Evolutionary conservation across 2,888 invertebrate genomes (phyloP).

Genomic region (Gortyna flavago): DNA sequence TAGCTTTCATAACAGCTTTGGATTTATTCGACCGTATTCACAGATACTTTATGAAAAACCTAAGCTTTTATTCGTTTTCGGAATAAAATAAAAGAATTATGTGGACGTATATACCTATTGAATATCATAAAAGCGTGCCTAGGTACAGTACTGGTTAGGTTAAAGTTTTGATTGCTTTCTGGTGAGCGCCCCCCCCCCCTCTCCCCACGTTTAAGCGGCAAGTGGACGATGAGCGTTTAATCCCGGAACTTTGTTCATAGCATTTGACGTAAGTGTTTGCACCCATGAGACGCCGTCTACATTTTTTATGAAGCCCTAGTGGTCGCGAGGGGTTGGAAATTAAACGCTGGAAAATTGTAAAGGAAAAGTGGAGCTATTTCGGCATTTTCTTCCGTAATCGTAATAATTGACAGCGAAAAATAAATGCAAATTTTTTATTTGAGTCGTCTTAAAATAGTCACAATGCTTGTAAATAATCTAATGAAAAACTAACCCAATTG

Average conservation of each 20-base stretch:
- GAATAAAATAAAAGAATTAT: constrained; percentile 15
- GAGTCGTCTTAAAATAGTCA: neutral
- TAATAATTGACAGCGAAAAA: constrained; percentile 24
- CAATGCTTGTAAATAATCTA: constrained; percentile 7
- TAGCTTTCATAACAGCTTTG: constrained; percentile 24
- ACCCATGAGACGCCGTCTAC: constrained; percentile 42
- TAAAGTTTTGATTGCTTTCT: constrained; percentile 76
- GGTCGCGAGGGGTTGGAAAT: constrained; percentile 9
- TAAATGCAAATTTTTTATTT: neutral
- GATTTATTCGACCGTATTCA: constrained; percentile 24
- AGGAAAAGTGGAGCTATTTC: constrained; percentile 18
- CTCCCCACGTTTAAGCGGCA: constrained; percentile 35
- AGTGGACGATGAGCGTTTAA: constrained; percentile 70
- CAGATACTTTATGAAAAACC: constrained; percentile 10
- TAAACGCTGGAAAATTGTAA: constrained; percentile 14
- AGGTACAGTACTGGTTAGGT: constrained; percentile 55
- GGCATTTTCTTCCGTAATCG: constrained; percentile 16
- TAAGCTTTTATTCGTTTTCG: neutral
- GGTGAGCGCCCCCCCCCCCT: constrained; percentile 40
- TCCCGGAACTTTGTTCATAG: constrained; percentile 73
- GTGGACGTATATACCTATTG: neutral
- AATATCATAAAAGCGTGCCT: constrained; percentile 37
- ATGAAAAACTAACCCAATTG: constrained; percentile 23
- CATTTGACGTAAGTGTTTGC: constrained; percentile 57
- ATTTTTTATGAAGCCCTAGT: constrained; percentile 45